Conservation (phyloP, 2,113 vertebrate genomes). For the Passer montanus region DNA sequence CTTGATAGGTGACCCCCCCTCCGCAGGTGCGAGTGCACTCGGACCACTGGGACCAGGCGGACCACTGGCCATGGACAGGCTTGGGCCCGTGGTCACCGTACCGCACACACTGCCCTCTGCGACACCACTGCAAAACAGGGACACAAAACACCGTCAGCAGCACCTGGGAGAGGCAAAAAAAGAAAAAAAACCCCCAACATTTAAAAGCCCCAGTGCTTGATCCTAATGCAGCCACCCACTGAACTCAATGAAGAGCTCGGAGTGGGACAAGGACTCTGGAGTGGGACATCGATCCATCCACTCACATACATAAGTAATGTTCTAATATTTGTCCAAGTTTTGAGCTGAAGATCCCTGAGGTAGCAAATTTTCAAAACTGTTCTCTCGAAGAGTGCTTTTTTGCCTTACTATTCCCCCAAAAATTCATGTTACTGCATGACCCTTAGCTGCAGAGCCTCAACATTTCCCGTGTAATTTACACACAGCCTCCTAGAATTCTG, state of each 20-base stretch:
- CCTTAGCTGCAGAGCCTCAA: not conserved
- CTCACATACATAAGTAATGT: not conserved
- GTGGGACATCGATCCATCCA: not conserved
- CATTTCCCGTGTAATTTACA: not conserved
- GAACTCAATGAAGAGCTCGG: not conserved
- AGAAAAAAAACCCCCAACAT: not conserved
- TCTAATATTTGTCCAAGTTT: not conserved
- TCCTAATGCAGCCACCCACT: not conserved
- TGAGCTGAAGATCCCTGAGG: not conserved
- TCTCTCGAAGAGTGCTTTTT: not conserved
- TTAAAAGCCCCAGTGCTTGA: not conserved
- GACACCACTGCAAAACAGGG: conserved; percentile 89
- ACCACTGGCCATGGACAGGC: conserved; percentile 92
- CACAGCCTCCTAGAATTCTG: not conserved
- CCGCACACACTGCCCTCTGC: conserved; percentile 92
- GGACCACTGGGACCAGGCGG: conserved; percentile 89
- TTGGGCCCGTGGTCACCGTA: conserved; percentile 89
- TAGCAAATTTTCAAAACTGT: not conserved
- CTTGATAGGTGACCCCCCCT: conserved; percentile 86
- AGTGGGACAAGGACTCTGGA: not conserved
- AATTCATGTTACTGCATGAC: not conserved
- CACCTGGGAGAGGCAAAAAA: not conserved
- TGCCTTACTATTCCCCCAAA: not conserved
- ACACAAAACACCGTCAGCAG: not conserved
- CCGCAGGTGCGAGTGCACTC: conserved; percentile 94